Percentiles rank a stretch among this genome's conserved stretches.
Conservation (phyloP, 2,113 vertebrate genomes). For the Rhegmatorhina hoffmannsi region DNA sequence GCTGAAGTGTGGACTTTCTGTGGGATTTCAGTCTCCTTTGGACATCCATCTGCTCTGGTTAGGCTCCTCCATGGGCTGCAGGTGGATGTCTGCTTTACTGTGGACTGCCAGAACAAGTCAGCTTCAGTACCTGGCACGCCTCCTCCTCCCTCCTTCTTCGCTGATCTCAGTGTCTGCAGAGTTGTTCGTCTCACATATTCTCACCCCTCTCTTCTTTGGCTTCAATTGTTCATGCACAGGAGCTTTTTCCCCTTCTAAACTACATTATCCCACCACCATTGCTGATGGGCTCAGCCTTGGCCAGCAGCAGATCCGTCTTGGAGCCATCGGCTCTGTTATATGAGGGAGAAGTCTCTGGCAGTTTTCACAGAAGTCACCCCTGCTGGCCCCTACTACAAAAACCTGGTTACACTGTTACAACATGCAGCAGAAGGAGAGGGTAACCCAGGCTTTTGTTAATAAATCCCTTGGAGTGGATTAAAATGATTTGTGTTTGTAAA, state of each 20-base stretch:
- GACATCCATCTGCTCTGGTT: background rate
- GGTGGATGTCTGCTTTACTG: background rate
- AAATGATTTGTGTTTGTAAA: no score
- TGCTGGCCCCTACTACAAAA: background rate
- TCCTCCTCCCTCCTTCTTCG: background rate
- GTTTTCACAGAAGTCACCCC: background rate
- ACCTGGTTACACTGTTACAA: background rate
- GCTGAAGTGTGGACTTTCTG: background rate
- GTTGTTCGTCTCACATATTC: background rate
- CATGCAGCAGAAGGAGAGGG: no score
- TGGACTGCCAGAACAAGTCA: background rate
- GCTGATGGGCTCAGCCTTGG: background rate
- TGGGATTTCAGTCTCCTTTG: background rate
- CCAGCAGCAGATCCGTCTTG: background rate
- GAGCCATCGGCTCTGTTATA: background rate
- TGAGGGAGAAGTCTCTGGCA: background rate
- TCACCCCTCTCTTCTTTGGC: accelerated
- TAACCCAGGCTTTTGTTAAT: no score
- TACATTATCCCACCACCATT: background rate
- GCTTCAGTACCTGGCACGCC: accelerated
- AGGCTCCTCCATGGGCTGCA: background rate
- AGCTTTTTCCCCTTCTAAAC: background rate
- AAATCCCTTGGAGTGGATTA: no score
- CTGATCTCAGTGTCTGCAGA: background rate
- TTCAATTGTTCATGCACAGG: background rate